Evolutionary conservation across 2,888 invertebrate genomes (phyloP).

Genomic region (Clostera curtula): DNA sequence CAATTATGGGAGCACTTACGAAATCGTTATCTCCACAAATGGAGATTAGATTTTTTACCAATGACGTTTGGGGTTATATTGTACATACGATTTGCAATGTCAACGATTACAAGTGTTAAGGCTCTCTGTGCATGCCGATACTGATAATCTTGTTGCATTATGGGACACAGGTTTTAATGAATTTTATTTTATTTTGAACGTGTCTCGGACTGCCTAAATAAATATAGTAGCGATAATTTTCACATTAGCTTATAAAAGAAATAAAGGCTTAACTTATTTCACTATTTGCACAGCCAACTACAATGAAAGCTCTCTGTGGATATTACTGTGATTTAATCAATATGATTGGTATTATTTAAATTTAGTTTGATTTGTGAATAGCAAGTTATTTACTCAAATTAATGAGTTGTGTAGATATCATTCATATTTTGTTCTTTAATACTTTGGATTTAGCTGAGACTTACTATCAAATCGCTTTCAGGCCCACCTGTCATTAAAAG

Average conservation of each 20-base stretch:
- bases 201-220: too few species aligned
- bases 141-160: background rate
- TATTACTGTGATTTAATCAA: slow-evolving; percentile 9
- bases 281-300: slow-evolving; percentile 7
- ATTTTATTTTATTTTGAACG: too few species aligned
- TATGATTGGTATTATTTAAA: slow-evolving; percentile 5
- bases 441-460: background rate
- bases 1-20: slow-evolving; percentile 45
- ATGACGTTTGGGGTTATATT: slow-evolving; percentile 25
- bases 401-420: slow-evolving; percentile 5
- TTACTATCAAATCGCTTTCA: too few species aligned
- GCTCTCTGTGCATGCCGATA: slow-evolving; percentile 10
- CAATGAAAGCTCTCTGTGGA: slow-evolving; percentile 16
- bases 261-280: slow-evolving; percentile 15
- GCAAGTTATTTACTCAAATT: slow-evolving; percentile 19
- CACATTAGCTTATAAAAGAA: too few species aligned
- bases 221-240: too few species aligned
- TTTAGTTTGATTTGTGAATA: slow-evolving; percentile 16
- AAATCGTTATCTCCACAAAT: slow-evolving; percentile 63
- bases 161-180: too few species aligned
- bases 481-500: too few species aligned
- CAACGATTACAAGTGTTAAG: slow-evolving; percentile 13
- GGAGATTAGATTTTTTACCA: slow-evolving; percentile 48
- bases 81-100: slow-evolving; percentile 26
- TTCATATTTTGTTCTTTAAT: background rate